Conservation (phyloP, 2,113 vertebrate genomes). For the Neoarius graeffei region DNA sequence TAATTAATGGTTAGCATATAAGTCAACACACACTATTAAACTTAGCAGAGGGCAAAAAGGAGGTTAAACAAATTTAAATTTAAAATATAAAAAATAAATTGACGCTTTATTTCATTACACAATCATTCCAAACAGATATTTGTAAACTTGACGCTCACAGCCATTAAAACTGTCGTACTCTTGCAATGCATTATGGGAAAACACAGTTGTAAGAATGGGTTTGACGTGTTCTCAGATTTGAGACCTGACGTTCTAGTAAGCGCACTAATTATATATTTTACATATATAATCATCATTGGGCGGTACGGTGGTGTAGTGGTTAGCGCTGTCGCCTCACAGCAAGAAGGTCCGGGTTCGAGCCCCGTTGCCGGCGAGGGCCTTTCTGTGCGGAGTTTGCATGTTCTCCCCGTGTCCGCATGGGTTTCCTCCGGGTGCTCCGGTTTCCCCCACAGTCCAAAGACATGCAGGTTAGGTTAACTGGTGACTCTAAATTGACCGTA, state of each 20-base stretch:
- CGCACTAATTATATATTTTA: background rate
- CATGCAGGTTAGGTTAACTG: no score
- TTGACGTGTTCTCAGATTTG: background rate
- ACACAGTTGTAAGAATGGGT: background rate
- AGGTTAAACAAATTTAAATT: background rate
- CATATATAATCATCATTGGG: background rate
- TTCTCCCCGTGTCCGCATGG: no score
- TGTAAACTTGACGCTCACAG: background rate
- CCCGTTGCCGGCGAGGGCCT: no score
- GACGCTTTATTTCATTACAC: background rate
- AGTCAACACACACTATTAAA: background rate
- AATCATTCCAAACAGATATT: background rate
- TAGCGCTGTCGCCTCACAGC: no score
- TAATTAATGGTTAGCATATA: background rate
- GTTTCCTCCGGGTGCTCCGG: no score
- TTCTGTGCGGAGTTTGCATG: no score
- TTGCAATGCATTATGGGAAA: conserved; percentile 7
- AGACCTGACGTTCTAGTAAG: background rate
- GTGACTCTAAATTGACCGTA: no score
- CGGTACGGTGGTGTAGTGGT: no score
- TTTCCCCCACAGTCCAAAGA: no score
- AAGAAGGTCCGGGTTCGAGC: no score
- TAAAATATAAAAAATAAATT: background rate
- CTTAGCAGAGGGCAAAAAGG: background rate
- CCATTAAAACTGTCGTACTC: background rate